Conservation (phyloP, 2,797 vertebrate genomes). For the Melanitta fusca region DNA sequence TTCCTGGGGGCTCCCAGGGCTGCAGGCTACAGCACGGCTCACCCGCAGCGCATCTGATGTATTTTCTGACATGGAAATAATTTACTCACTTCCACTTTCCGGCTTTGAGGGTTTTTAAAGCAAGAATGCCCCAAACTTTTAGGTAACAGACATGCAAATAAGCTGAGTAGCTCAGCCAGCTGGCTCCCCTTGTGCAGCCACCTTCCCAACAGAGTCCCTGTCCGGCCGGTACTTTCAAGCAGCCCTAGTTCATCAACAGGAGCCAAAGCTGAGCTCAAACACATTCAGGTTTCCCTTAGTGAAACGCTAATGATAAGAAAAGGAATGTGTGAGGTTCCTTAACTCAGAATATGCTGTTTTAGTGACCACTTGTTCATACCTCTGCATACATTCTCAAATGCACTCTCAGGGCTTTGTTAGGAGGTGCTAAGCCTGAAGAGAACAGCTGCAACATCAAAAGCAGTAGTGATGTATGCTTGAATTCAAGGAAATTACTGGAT, state of each 20-base stretch:
- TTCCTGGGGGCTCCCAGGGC: background rate
- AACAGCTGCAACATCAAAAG: background rate
- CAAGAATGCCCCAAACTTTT: background rate
- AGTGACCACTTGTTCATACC: background rate
- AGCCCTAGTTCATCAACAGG: background rate
- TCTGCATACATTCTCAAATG: background rate
- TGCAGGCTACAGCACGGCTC: background rate
- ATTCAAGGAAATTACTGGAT: background rate
- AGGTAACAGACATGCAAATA: background rate
- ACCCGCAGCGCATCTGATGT: background rate
- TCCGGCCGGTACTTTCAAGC: background rate
- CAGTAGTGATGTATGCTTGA: background rate
- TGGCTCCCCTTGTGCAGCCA: fast-evolving
- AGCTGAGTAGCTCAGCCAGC: background rate
- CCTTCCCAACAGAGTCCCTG: background rate
- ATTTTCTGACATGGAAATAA: background rate
- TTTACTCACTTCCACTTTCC: background rate
- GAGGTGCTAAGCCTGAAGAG: background rate
- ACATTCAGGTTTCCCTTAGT: background rate
- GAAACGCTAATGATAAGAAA: background rate
- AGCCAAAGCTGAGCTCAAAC: background rate
- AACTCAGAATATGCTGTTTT: background rate
- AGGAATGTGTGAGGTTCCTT: background rate
- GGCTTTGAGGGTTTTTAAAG: background rate
- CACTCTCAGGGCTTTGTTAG: background rate